Evolutionary conservation across 2,797 vertebrate genomes (phyloP).

Genomic region (Rhadinocentrus ornatus): DNA sequence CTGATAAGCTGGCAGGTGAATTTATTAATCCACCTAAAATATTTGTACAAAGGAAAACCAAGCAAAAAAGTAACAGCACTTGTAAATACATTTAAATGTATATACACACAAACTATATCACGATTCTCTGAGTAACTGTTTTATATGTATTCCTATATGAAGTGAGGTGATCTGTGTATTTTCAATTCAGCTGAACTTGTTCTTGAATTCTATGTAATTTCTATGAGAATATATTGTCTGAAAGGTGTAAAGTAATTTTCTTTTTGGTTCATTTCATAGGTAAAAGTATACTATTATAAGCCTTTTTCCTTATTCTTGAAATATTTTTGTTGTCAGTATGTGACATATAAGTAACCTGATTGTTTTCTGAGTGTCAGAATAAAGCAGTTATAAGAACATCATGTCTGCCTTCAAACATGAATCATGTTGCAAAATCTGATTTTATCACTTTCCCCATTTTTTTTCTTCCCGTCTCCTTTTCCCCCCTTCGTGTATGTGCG

Average conservation of each 20-base stretch:
- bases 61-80: conserved; percentile 67
- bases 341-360: conserved; percentile 79
- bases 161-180: conserved; percentile 80
- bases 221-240: conserved; percentile 76
- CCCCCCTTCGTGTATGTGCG: not conserved
- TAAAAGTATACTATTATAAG: conserved; percentile 67
- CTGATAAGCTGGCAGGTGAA: conserved; percentile 75
- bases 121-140: conserved; percentile 76
- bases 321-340: conserved; percentile 77
- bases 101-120: conserved; percentile 70
- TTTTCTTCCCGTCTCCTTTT: not conserved
- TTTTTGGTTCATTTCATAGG: conserved; percentile 68
- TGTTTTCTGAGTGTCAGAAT: conserved; percentile 83
- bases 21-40: conserved; percentile 66
- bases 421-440: conserved; percentile 39
- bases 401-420: conserved; percentile 62
- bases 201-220: conserved; percentile 79
- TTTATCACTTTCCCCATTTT: not conserved
- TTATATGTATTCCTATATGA: conserved; percentile 82
- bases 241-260: conserved; percentile 73
- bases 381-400: conserved; percentile 73
- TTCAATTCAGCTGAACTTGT: conserved; percentile 76
- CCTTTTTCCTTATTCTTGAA: conserved; percentile 61
- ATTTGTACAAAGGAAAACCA: conserved; percentile 78
- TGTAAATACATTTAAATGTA: conserved; percentile 81